Percentiles rank a stretch among this genome's conserved stretches.
These are phyloP conservation scores for Anabas testudineus DNA, from an alignment of 2,797 vertebrate genomes.

Conservation along the genomic window DNA sequence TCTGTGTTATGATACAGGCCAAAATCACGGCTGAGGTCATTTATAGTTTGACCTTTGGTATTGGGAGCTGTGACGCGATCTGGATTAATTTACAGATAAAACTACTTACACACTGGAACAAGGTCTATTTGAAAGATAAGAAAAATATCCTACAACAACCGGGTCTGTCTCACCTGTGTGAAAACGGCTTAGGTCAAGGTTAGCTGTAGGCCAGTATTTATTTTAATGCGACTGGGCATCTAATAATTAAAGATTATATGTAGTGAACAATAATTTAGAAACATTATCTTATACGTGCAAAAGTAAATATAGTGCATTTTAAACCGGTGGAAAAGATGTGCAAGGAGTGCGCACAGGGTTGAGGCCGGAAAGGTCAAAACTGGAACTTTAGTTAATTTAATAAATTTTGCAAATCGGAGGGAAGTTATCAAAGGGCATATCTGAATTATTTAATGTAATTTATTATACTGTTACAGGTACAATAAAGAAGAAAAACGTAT, in stretches of 20 bases:
- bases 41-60: conserved; percentile 65
- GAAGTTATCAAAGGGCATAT: neutral
- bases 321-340: neutral
- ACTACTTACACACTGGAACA: neutral
- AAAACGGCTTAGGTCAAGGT: neutral
- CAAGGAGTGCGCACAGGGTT: neutral
- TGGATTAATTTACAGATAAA: conserved; percentile 11
- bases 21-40: conserved; percentile 48
- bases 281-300: neutral
- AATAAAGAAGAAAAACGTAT: neutral
- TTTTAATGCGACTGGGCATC: too few species aligned
- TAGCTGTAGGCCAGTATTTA: neutral
- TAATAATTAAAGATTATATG: neutral
- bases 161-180: neutral
- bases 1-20: neutral
- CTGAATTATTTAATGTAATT: neutral
- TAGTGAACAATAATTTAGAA: neutral
- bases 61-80: neutral
- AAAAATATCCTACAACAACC: neutral
- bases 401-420: neutral
- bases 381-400: neutral
- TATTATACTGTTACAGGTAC: neutral
- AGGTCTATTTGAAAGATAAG: neutral
- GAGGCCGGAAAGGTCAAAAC: conserved; percentile 44
- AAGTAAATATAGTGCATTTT: neutral